These are phyloP conservation scores for Bradypodion pumilum DNA, from an alignment of 2,797 vertebrate genomes.

Conservation along the genomic window DNA sequence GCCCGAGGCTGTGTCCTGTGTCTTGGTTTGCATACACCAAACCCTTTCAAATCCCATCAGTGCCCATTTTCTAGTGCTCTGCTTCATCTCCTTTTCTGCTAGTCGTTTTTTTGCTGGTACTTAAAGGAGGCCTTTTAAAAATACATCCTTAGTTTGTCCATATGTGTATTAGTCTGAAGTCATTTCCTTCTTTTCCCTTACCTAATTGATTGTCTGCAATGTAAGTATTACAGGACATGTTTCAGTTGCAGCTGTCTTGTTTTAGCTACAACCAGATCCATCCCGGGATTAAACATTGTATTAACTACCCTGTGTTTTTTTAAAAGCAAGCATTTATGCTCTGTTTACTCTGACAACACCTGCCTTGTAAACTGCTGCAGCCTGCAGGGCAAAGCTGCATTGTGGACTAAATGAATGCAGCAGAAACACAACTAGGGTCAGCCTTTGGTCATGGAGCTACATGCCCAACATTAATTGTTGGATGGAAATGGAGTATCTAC, in stretches of 20 bases:
- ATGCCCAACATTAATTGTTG: background rate
- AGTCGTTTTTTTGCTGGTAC: background rate
- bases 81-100: background rate
- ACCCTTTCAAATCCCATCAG: background rate
- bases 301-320: background rate
- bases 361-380: background rate
- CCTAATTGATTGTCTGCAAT: background rate
- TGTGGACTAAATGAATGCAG: background rate
- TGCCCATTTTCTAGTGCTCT: background rate
- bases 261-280: background rate
- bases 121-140: background rate
- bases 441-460: too few species aligned
- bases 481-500: background rate
- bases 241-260: background rate
- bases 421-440: too few species aligned
- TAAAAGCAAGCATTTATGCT: background rate
- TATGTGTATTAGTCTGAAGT: accelerated
- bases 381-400: background rate
- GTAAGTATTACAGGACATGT: background rate
- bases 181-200: too few species aligned
- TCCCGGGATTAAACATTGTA: background rate
- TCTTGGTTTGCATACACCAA: too few species aligned
- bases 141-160: background rate
- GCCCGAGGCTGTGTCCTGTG: too few species aligned
- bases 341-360: background rate